These are phyloP conservation scores for Pterocles orientalis DNA, from an alignment of 2,113 vertebrate genomes.

Conservation along the genomic window DNA sequence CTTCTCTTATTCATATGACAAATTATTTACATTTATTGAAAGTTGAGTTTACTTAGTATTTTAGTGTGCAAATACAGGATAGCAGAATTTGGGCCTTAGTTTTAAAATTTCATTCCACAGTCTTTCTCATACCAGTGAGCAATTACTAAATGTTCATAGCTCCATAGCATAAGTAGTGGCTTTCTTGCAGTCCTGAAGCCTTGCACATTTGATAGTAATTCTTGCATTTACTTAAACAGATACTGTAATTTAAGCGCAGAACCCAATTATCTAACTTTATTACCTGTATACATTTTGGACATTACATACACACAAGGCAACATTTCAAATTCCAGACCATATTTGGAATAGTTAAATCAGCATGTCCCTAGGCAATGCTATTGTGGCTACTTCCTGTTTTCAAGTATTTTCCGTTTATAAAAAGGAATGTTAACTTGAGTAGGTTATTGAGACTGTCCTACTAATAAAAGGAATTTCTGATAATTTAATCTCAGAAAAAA, in stretches of 20 bases:
- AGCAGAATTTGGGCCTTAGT: neutral
- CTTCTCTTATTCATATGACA: neutral
- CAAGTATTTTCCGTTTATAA: neutral
- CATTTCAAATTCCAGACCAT: neutral
- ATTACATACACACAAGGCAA: neutral
- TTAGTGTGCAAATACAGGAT: neutral
- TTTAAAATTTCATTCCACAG: neutral
- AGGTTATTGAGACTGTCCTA: neutral
- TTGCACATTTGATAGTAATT: neutral
- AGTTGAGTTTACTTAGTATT: neutral
- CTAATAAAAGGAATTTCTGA: neutral
- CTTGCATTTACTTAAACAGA: neutral
- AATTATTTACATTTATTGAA: neutral
- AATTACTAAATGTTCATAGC: neutral
- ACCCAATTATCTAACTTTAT: neutral
- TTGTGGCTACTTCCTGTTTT: neutral
- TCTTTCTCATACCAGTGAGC: neutral
- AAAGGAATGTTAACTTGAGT: neutral
- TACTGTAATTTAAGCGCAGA: neutral
- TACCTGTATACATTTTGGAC: neutral
- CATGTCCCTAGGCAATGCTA: neutral
- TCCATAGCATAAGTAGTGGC: neutral
- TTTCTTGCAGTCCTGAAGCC: neutral
- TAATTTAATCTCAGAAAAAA: neutral
- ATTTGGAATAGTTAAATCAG: neutral